A percentile compares a stretch with the other conserved stretches of the same genome.
Conservation (phyloP, 1,140 invertebrate species). For the Brachionus rotundiformis region DNA sequence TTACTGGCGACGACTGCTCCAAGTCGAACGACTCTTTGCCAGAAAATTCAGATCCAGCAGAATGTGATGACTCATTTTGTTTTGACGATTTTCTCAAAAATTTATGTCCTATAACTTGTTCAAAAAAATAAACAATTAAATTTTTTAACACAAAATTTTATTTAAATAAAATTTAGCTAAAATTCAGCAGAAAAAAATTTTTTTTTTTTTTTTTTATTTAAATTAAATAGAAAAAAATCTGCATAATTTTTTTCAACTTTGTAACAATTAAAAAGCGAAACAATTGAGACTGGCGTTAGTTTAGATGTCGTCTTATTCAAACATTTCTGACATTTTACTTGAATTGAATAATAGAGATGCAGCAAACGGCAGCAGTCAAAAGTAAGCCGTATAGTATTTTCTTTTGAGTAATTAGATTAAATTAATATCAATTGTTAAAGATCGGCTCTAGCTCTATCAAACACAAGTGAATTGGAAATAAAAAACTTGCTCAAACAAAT, state of each 20-base stretch:
- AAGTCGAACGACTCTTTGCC: not conserved
- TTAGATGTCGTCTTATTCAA: constrained; percentile 33
- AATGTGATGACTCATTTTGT: not conserved
- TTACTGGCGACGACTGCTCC: not conserved
- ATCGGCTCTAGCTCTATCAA: constrained; percentile 42
- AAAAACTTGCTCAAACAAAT: constrained; percentile 49
- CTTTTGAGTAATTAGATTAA: no score
- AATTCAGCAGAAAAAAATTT: no score
- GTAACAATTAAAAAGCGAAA: no score
- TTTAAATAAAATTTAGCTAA: no score
- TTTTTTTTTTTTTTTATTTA: no score
- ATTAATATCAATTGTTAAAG: not conserved
- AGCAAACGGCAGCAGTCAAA: constrained; percentile 29
- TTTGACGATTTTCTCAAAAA: not conserved
- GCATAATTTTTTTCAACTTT: no score
- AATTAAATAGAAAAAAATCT: no score
- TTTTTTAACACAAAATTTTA: no score
- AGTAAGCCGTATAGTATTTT: not conserved
- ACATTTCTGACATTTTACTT: constrained; percentile 40
- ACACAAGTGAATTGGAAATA: constrained; percentile 40
- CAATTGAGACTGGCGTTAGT: no score
- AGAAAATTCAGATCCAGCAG: not conserved
- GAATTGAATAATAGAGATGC: constrained; percentile 46
- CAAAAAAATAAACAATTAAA: no score
- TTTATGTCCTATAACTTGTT: not conserved